Evolutionary conservation across 2,888 invertebrate genomes (phyloP).

Genomic region (Branchellion lobata): DNA sequence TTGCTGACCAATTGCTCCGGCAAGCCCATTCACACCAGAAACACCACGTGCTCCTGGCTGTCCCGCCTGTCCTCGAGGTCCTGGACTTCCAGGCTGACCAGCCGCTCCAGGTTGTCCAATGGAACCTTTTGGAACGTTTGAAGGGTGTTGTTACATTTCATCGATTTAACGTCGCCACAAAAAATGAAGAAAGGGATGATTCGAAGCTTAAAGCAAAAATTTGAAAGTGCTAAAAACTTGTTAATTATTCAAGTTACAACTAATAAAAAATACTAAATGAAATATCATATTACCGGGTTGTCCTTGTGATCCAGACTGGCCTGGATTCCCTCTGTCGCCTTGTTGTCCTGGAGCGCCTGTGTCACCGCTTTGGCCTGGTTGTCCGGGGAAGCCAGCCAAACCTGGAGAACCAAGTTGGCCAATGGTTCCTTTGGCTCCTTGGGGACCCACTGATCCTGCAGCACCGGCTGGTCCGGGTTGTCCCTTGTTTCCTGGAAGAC

Average conservation of each 20-base stretch:
- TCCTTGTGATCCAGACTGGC: slow-evolving; percentile 46
- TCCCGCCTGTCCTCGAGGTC: slow-evolving; percentile 43
- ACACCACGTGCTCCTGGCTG: slow-evolving; percentile 33
- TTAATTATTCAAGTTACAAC: too few species aligned
- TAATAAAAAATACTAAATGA: neutral
- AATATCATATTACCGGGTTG: neutral
- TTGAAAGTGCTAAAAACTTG: too few species aligned
- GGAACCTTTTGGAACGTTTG: neutral
- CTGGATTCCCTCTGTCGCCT: slow-evolving; percentile 49
- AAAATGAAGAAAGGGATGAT: too few species aligned
- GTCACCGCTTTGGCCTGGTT: slow-evolving; percentile 46
- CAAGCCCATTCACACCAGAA: neutral
- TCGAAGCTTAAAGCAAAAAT: too few species aligned
- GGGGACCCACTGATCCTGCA: neutral
- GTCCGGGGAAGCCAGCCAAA: slow-evolving; percentile 52
- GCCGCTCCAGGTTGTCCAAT: slow-evolving; percentile 54
- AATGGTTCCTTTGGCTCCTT: slow-evolving; percentile 32
- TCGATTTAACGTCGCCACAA: too few species aligned
- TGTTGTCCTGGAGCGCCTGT: slow-evolving; percentile 52
- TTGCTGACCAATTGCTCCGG: slow-evolving; percentile 3
- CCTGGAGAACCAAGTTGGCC: slow-evolving; percentile 53
- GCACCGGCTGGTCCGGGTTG: slow-evolving; percentile 42
- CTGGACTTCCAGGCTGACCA: slow-evolving; percentile 51
- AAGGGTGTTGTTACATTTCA: neutral
- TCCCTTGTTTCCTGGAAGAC: slow-evolving; percentile 41